Percentiles rank a stretch among this genome's conserved stretches.
These are phyloP conservation scores for Menura novaehollandiae DNA, from an alignment of 2,113 vertebrate species.

Conservation along the genomic window DNA sequence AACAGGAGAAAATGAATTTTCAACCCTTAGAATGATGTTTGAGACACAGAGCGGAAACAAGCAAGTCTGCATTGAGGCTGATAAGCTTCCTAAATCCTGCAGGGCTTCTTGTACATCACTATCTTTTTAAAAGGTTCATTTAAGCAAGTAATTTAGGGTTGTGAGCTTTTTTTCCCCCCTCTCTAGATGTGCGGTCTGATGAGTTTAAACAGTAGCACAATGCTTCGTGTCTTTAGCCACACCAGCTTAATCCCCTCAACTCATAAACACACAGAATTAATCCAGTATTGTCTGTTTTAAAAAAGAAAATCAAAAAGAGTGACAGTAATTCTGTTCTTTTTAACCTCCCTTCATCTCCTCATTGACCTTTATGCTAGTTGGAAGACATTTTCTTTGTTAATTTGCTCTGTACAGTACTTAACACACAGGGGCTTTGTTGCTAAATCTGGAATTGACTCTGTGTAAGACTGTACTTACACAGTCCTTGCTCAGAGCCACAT, in stretches of 20 bases:
- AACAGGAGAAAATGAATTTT: conserved; percentile 23
- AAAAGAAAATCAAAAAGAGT: neutral
- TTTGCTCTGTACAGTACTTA: neutral
- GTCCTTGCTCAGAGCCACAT: neutral
- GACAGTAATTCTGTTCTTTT: neutral
- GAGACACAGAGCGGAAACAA: conserved; percentile 27
- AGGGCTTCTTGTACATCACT: neutral
- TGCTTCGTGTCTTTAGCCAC: neutral
- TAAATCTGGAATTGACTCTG: neutral
- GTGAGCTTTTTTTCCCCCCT: neutral
- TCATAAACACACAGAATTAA: neutral
- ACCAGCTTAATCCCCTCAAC: neutral
- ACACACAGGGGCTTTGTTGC: neutral
- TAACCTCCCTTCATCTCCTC: neutral
- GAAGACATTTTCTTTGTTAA: neutral
- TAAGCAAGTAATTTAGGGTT: conserved; percentile 39
- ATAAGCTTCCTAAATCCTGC: conserved; percentile 45
- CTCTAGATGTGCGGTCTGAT: neutral
- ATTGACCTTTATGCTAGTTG: neutral
- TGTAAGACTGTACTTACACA: neutral
- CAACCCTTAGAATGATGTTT: neutral
- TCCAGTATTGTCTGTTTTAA: neutral
- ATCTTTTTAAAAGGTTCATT: conserved; percentile 42
- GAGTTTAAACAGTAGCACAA: conserved; percentile 3
- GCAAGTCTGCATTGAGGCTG: neutral